phyloP scores from a whole-genome alignment of 2,113 vertebrate genomes.

The Pseudonaja textilis region DNA sequence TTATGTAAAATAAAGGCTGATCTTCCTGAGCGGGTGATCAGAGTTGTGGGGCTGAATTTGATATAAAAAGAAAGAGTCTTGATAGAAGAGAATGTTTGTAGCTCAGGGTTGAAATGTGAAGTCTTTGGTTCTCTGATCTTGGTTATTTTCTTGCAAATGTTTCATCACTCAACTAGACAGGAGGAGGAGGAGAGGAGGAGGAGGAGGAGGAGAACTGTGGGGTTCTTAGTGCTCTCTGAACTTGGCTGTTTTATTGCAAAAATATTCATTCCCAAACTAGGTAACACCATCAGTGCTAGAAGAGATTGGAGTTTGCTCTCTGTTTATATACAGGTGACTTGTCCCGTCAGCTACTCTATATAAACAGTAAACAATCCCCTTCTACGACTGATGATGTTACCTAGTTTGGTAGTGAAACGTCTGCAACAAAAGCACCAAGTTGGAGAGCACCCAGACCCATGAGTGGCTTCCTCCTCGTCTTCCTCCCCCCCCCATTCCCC shows the following conservation, averaged over 20 bases:
- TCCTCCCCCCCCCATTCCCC: too few relatives aligned
- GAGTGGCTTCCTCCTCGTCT: too few relatives aligned
- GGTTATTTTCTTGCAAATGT: not conserved
- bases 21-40: not conserved
- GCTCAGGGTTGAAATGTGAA: not conserved
- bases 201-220: not conserved
- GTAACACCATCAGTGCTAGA: not conserved
- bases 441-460: too few relatives aligned
- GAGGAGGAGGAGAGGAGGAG: too few relatives aligned
- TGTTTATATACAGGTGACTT: too few relatives aligned
- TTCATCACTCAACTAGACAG: too few relatives aligned
- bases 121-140: not conserved
- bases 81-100: not conserved
- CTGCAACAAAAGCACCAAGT: too few relatives aligned
- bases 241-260: not conserved
- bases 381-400: too few relatives aligned
- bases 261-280: not conserved
- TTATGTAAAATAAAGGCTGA: not conserved
- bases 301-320: too few relatives aligned
- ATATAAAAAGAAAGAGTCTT: not conserved
- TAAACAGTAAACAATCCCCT: too few relatives aligned
- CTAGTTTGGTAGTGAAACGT: too few relatives aligned
- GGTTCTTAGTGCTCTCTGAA: not conserved
- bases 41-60: not conserved
- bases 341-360: too few relatives aligned